Evolutionary conservation across 2,113 vertebrate genomes (phyloP).

Genomic region (Albula glossodonta): DNA sequence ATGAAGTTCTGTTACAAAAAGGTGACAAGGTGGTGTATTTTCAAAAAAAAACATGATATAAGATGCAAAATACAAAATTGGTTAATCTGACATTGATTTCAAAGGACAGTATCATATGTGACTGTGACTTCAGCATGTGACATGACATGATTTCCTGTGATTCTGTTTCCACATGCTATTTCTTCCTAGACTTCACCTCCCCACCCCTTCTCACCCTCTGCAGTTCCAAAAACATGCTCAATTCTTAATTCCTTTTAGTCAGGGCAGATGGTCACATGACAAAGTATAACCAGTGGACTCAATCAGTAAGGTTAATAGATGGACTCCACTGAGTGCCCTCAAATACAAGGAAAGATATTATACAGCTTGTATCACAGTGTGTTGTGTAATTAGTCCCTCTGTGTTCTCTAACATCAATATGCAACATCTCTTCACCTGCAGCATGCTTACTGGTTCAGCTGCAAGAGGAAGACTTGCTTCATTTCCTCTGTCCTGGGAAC

Average conservation of each 20-base stretch:
- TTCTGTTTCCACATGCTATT: too few species aligned
- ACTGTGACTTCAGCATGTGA: too few species aligned
- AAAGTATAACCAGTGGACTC: not conserved
- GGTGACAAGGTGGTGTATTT: too few species aligned
- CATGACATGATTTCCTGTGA: too few species aligned
- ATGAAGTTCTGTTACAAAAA: too few species aligned
- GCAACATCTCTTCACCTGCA: slow-evolving; percentile 23
- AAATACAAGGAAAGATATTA: not conserved
- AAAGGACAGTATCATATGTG: too few species aligned
- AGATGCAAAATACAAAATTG: too few species aligned
- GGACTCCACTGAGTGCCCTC: not conserved
- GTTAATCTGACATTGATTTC: too few species aligned
- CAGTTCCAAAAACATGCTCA: not conserved
- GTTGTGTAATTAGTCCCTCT: slow-evolving; percentile 10
- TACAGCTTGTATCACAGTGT: not conserved
- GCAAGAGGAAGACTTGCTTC: not conserved
- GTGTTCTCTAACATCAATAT: slow-evolving; percentile 4
- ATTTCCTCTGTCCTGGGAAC: slow-evolving; percentile 31
- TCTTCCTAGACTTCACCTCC: not conserved
- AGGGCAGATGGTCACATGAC: not conserved
- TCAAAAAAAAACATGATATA: too few species aligned
- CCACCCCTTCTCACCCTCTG: not conserved
- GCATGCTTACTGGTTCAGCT: slow-evolving; percentile 16
- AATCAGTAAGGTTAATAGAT: not conserved
- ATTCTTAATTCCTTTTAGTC: not conserved